These are phyloP conservation scores for Brachionus calyciflorus DNA, from an alignment of 1,140 invertebrate species.

Conservation along the genomic window DNA sequence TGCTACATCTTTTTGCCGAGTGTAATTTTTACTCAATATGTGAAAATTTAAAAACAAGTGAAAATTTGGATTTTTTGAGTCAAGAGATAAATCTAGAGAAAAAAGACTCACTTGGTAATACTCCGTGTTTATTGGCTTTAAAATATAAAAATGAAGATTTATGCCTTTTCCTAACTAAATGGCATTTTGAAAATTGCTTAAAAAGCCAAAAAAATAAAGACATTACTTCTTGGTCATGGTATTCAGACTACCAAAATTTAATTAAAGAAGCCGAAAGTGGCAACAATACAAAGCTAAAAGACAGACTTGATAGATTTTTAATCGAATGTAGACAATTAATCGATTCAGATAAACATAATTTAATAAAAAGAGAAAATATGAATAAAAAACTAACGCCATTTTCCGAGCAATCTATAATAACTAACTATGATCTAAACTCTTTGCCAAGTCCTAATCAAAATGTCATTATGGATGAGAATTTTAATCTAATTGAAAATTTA, in stretches of 20 bases:
- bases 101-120: background rate
- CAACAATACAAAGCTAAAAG: background rate
- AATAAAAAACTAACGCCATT: constrained; percentile 11
- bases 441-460: constrained; percentile 12
- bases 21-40: background rate
- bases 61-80: background rate
- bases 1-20: constrained; percentile 2
- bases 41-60: constrained; percentile 14
- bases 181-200: constrained; percentile 7
- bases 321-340: background rate
- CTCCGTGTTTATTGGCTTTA: background rate
- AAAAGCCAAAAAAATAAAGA: background rate
- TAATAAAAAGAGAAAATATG: background rate
- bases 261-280: background rate
- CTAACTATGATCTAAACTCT: background rate
- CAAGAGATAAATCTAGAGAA: background rate
- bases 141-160: background rate
- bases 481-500: constrained; percentile 24
- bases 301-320: background rate
- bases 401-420: background rate
- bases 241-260: background rate
- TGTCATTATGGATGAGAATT: constrained; percentile 6
- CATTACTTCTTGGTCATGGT: background rate
- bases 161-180: background rate
- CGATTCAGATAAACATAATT: background rate